Evolutionary conservation across 1,140 invertebrate species (phyloP).

Genomic region (Polypedilum pembai): DNA sequence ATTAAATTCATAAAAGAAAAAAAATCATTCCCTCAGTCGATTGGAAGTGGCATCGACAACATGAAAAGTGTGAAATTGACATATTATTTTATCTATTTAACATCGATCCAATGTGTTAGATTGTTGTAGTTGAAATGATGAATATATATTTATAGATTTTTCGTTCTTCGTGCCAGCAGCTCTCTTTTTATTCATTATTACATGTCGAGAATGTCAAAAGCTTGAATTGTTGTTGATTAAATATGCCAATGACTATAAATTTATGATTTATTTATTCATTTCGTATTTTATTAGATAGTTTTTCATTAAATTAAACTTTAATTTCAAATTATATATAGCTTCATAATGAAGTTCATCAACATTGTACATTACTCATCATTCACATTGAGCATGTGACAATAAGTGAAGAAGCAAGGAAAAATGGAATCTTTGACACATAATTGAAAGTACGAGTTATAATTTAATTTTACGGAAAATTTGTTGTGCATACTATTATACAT

Average conservation of each 20-base stretch:
- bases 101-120: not conserved
- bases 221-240: constrained; percentile 9
- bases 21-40: not conserved
- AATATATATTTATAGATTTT: constrained; percentile 16
- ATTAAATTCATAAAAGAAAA: constrained; percentile 20
- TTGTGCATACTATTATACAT: not conserved
- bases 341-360: no score
- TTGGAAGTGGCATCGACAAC: constrained; percentile 7
- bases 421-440: constrained; percentile 9
- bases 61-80: constrained; percentile 18
- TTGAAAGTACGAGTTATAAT: constrained; percentile 17
- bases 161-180: not conserved
- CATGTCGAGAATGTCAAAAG: not conserved
- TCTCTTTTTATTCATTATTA: not conserved
- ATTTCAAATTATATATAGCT: no score
- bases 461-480: not conserved
- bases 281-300: no score
- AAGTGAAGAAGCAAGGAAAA: not conserved
- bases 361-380: not conserved
- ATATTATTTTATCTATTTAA: constrained; percentile 20
- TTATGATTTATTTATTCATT: not conserved
- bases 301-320: no score
- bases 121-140: not conserved
- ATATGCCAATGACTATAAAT: not conserved
- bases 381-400: not conserved